These are phyloP conservation scores for Orientallactaga sibirica DNA, from an alignment of 2,797 vertebrate species.

Conservation along the genomic window DNA sequence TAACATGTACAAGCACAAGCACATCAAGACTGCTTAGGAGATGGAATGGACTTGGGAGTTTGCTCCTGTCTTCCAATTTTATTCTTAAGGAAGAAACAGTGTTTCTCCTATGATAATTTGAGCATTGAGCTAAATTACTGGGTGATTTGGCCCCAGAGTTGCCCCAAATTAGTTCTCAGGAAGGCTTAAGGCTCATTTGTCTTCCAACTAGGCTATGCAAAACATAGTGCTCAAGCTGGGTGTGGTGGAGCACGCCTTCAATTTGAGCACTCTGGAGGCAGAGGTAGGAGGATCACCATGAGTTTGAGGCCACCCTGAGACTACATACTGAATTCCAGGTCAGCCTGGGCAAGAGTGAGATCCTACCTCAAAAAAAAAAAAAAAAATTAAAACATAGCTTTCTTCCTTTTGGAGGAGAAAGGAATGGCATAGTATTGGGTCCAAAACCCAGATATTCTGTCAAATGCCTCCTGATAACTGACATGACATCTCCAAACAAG, in stretches of 20 bases:
- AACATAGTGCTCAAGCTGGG: not conserved
- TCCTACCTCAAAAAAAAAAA: too few relatives aligned
- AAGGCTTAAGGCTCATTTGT: not conserved
- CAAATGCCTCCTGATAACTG: not conserved
- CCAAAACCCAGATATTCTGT: not conserved
- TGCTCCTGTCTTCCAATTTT: not conserved
- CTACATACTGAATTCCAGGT: too few relatives aligned
- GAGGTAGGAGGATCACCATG: too few relatives aligned
- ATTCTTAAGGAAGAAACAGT: not conserved
- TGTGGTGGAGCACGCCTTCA: too few relatives aligned
- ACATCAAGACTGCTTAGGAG: not conserved
- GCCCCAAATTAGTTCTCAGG: not conserved
- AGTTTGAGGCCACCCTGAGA: too few relatives aligned
- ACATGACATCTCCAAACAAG: too few relatives aligned
- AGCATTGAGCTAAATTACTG: not conserved
- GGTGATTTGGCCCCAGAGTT: not conserved
- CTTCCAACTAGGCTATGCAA: not conserved
- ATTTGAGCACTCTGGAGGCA: too few relatives aligned
- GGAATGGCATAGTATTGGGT: not conserved
- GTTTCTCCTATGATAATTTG: not conserved
- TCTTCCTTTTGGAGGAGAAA: not conserved
- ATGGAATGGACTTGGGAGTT: not conserved
- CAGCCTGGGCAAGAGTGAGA: too few relatives aligned
- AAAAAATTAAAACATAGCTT: not conserved
- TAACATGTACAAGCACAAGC: too few relatives aligned